Evolutionary conservation across 2,797 vertebrate species (phyloP).

Genomic region (Xenopus petersii): DNA sequence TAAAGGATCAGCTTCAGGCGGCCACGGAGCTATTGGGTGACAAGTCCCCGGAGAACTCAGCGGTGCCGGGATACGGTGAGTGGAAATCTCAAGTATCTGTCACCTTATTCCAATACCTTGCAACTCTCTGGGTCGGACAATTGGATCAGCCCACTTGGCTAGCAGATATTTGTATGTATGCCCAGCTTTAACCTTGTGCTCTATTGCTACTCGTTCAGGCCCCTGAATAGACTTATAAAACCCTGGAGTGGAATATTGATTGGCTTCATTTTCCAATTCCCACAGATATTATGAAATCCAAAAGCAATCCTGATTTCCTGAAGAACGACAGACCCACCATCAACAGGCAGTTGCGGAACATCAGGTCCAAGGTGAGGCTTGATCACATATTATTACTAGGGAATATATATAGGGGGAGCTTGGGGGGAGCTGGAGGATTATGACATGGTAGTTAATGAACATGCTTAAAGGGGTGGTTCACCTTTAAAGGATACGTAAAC

Average conservation of each 20-base stretch:
- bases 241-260: neutral
- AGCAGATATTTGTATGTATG: no score
- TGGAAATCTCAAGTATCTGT: neutral
- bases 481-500: no score
- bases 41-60: conserved; percentile 75
- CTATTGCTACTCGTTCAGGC: no score
- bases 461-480: no score
- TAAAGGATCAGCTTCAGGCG: conserved; percentile 91
- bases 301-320: conserved; percentile 96
- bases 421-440: no score
- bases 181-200: no score
- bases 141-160: no score
- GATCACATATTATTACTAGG: neutral
- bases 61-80: conserved; percentile 90
- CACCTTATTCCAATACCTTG: no score
- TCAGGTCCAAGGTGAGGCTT: conserved; percentile 90
- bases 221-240: no score
- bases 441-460: no score
- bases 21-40: conserved; percentile 92
- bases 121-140: no score
- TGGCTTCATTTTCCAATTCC: conserved; percentile 18
- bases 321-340: conserved; percentile 84
- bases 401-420: neutral
- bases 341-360: conserved; percentile 77
- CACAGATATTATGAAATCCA: conserved; percentile 98